Evolutionary conservation across 2,113 vertebrate species (phyloP).

Genomic region (Bambusicola thoracicus): DNA sequence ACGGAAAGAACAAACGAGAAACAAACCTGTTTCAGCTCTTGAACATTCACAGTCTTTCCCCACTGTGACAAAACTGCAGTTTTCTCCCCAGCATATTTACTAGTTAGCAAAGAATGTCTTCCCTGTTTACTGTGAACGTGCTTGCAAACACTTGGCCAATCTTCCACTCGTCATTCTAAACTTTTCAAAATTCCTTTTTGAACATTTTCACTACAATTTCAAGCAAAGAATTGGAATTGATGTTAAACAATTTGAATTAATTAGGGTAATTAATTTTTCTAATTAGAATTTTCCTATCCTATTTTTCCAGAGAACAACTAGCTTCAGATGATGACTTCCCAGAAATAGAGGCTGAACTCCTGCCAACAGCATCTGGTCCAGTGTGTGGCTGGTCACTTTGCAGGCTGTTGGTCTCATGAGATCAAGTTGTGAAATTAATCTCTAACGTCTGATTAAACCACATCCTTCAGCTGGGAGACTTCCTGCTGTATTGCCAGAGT

Average conservation of each 20-base stretch:
- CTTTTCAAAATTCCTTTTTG: neutral
- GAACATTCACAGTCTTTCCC: neutral
- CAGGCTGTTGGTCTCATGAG: neutral
- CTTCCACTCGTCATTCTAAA: neutral
- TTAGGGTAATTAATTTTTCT: neutral
- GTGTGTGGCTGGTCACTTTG: neutral
- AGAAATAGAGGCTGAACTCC: neutral
- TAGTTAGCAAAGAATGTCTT: neutral
- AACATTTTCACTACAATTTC: neutral
- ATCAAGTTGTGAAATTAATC: neutral
- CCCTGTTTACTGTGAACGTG: neutral
- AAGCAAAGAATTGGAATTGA: neutral
- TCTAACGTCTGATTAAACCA: neutral
- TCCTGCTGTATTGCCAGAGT: neutral
- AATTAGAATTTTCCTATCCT: neutral
- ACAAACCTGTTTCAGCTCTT: neutral
- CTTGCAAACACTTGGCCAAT: neutral
- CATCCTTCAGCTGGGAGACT: neutral
- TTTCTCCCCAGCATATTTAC: neutral
- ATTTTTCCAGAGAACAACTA: neutral
- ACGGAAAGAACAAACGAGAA: neutral
- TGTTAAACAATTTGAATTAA: neutral
- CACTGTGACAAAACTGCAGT: neutral
- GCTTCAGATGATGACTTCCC: neutral
- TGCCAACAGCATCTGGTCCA: neutral